Base-by-base conservation (phyloP, 1,140 invertebrate species). In the Bombus polaris region DNA sequence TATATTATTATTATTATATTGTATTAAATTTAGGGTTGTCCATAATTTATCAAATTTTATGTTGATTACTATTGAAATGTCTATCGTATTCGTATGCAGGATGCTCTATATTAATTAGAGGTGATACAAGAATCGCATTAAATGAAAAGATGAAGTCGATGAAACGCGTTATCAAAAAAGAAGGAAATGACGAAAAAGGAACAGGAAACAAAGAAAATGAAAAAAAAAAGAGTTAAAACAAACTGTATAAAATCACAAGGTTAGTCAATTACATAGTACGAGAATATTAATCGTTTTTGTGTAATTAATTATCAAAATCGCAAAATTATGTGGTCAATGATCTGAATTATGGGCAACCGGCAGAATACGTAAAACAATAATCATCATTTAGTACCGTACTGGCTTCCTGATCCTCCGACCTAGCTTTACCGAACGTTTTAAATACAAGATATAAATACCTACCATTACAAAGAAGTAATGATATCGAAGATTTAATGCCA, bases 401-500 rank as follows among this genome's bases (percentile, higher is more conserved):
- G 94, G 94, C 94, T 94, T 94, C 94, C 94, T 94, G 93, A 94
- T 94, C 92, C 94, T 93, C 92, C 92, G 92, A 94, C 90, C 90
- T 94, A 95, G 94, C 94, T 95, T 94, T 94, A 94, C 92, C 91
- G 88, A 93, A 91, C 89, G 90, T 93, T 92, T 91, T 93, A 93
- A 93, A 90, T 93, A 89, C 81, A 83, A 87, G 91, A 92, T 91
- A 92, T 68, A 44, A 79, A 85, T 62, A 70, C 68, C 89, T 88
- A 93, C 92, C 91, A 89, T 93, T 93, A 92, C 90, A 92, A 66
- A 12, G 91, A 92, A 93, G 93, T 91, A 93, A 95, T 93, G 94
- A 94, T 84, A 85, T 85, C 89, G 94, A 95, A 91, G 92, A 95
- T 95, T 83, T 95, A 95, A 95, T 96, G 95, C 95, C 95, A 96